Percentiles rank a stretch among this genome's conserved stretches.
Conservation (phyloP, 2,113 vertebrate genomes). For the Lophura nycthemera region DNA sequence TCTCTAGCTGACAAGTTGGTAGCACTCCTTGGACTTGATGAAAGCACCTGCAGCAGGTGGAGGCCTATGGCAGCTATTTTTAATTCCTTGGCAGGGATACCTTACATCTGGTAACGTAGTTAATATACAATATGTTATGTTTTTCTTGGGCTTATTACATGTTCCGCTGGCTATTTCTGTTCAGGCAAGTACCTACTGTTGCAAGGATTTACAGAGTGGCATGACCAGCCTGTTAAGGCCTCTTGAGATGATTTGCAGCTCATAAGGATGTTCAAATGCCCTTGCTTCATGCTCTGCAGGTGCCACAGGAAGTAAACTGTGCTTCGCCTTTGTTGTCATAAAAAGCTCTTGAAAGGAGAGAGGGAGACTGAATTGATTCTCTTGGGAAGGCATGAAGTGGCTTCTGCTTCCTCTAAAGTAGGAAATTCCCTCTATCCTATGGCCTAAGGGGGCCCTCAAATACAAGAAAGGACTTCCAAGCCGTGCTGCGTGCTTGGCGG, state of each 20-base stretch:
- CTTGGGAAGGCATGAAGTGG: not conserved
- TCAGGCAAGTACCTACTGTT: not conserved
- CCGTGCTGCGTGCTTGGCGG: not conserved
- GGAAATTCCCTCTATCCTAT: not conserved
- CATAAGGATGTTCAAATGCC: slow-evolving; percentile 14
- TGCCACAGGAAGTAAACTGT: not conserved
- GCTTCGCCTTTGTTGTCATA: not conserved
- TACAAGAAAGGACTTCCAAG: not conserved
- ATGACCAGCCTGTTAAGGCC: not conserved
- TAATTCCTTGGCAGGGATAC: not conserved
- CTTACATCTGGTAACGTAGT: not conserved
- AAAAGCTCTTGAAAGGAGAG: not conserved
- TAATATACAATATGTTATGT: not conserved
- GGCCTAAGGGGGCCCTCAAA: not conserved
- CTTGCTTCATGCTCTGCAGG: not conserved
- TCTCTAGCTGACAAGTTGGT: not conserved
- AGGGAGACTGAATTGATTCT: not conserved
- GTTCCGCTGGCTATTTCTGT: not conserved
- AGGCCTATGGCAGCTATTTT: not conserved
- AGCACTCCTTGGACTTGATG: not conserved
- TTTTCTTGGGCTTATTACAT: not conserved
- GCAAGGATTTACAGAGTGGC: not conserved
- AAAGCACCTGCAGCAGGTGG: not conserved
- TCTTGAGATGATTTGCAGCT: not conserved
- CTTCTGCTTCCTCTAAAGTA: not conserved